Evolutionary conservation across 1,140 invertebrate species (phyloP), one percentile per base, ranked within the genome.

Genomic region (Drosophila lacertosa): DNA sequence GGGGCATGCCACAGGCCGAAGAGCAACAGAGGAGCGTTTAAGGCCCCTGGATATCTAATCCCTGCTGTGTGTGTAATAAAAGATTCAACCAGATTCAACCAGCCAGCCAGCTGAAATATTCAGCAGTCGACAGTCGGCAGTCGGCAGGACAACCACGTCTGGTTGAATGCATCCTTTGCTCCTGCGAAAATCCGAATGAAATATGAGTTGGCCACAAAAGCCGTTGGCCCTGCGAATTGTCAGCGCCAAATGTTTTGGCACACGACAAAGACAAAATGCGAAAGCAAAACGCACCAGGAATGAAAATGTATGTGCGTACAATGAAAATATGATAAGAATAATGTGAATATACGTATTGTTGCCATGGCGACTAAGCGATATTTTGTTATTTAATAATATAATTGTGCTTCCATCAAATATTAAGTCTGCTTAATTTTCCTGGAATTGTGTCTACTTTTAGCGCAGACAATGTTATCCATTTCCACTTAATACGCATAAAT

Each of bases 21-120:
- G 6, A 20, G 51, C 29, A 9, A 11, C 6, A n/a, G 18, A 33
- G 35, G 24, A 20, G 51, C 53, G 42, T 22, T 47, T 63, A 29
- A 20, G 29, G 13, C 16, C 33, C 15, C 3, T 15, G 7, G 6
- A 48, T 9, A 45, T 70, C 76, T 70, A 86, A 86, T 60, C 62
- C 57, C n/a, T n/a, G n/a, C n/a, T n/a, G 58, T 77, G 72, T 83
- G 68, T 79, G 55, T 73, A 76, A 83, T 81, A 81, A 86, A 80
- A 80, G 81, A 80, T 53, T 65, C 69, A 76, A n/a, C n/a, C 45
- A 67, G 62, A 72, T 55, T 64, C 13, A 45, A n/a, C n/a, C n/a
- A n/a, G n/a, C 47, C 33, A 50, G 40, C 48, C 26, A 60, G 24
- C 75, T 83, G 65, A 86, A 86, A 81, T 80, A 86, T 86, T 86